Evolutionary conservation across 92 coral and sea anemone species (phyloP), one percentile per base, ranked within the genome.

Genomic region (Porites lobata): DNA sequence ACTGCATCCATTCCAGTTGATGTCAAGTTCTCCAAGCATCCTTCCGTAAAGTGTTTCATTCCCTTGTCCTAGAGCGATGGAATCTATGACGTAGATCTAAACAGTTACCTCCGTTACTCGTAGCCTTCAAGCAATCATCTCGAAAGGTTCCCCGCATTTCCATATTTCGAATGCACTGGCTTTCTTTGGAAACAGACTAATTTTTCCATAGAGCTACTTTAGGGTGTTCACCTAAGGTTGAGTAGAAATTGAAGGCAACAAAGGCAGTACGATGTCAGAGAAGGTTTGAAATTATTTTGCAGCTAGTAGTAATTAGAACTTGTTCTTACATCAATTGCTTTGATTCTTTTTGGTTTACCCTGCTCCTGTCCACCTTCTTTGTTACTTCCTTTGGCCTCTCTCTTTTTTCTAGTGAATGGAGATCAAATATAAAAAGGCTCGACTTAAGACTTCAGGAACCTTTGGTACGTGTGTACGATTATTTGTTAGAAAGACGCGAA

Each of bases 51-150:
- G 53, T 7, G n/a, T 50, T 19, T 77, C 79, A 0, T 10, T 50
- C 5, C 85, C 85, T 8, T 51, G 65, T 20, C 80, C 84, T 10
- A 52, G 52, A 1, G 83, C 66, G 12, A 83, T 50, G 20, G 62
- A 53, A 52, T 87, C 91, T 13, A 72, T 80, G 12, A 84, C 67
- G 19, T 77, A 70, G 15, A 89, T 72, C 38, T 83, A 72, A 19
- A 22, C 72, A 1, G 83, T 75, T 15, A 89, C 85, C 63, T 54
- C 78, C 1, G 72, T 78, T 4, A 89, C 82, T 18, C 76, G 11
- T 38, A 80, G 67, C 26, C 50, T 73, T 22, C 67, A 51, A 2
- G 77, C 91, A 43, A 80, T 80, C 9, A 54, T 21, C n/a, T 19
- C 6, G 3, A 87, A 64, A 13, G 76, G 32, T 17, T 65, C 61